Base-by-base conservation (phyloP, 2,797 vertebrate genomes). In the Cygnus olor region DNA sequence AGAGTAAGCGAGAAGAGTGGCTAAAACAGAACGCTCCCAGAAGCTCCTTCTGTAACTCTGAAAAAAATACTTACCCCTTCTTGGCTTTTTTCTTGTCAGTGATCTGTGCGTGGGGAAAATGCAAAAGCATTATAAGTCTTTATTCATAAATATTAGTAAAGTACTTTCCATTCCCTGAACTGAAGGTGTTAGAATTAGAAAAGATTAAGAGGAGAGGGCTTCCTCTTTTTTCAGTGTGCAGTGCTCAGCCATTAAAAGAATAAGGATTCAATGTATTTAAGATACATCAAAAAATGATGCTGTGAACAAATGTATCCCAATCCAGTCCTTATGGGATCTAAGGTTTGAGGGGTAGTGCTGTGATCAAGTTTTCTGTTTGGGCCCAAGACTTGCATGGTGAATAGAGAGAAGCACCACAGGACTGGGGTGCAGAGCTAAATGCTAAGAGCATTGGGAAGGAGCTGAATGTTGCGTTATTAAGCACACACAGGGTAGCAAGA, bases 61-160 rank as follows among this genome's bases (percentile, higher is more conserved):
- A 93, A 72, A 94, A 94, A 94, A 93, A 89, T 60, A 27, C 49
- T 93, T 96, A 68, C 5, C 9, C 82, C 64, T 36, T 82, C 49
- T 45, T 53, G 10, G 2, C 12, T 86, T 66, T 24, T 68, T 34
- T 82, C 28, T 70, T 42, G 24, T 54, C 74, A 53, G 40, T 64
- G 66, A 57, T 54, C 40, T 54, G 8, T 80, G 42, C 27, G 5
- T 25, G 27, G 57, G 68, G 53, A 80, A 88, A 87, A 78, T 9
- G 14, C 49, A 57, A 61, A 90, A 86, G 8, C 40, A 25, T 61
- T 57, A 15, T 11, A 60, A 87, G 22, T 56, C 32, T 93, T 80
- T 51, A 72, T 89, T 91, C 57, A 65, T 45, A 89, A 80, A 69
- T 85, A 71, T 25, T 36, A 32, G 49, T 9, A 20, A 80, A 73